Evolutionary conservation across 2,888 invertebrate genomes (phyloP), one percentile per base, ranked within the genome.

Genomic region (Andrena bicolor): DNA sequence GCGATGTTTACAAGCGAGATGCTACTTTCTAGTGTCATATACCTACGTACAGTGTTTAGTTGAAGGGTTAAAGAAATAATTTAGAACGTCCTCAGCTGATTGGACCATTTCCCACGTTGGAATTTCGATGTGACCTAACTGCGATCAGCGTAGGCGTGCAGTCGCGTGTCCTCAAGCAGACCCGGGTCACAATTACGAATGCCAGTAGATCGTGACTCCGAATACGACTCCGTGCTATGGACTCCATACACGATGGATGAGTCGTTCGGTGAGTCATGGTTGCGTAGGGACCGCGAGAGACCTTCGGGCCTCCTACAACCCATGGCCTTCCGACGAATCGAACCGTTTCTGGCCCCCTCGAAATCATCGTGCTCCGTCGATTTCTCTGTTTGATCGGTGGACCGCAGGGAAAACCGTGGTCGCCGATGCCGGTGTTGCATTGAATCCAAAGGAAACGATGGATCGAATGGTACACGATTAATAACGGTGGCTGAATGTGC

Each of bases 211-310:
- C 83, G 80, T 80, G 76, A 82, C 80, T 72, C 63, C 71, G 85
- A 85, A 83, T 83, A 71, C 75, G 66, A 63, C 63, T 79, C 68
- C 73, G n/a, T 30, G 68, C 26, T 60, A 26, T 26, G 26, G 23
- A 41, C 32, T 56, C 35, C 72, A 41, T 68, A 49, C 64, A 32
- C 76, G 76, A 72, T 32, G 73, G 83, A 83, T 81, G 83, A 86
- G 48, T 86, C 77, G 83, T 53, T 69, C 68, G 75, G 69, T 86
- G 86, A 86, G 78, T 86, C 86, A 86, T 26, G 23, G 48, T 20
- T 74, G 77, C 74, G 78, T 72, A 70, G 86, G 84, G 84, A 72
- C 66, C 65, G 13, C 53, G 49, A 1, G 70, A 56, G 78, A 78
- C 81, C 78, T 81, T 75, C 77, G 73, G 58, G 64, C 41, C 63